Percentiles rank a stretch among this genome's conserved stretches.
Conservation (phyloP, 1,140 invertebrate genomes). For the Holotrichia oblita region DNA sequence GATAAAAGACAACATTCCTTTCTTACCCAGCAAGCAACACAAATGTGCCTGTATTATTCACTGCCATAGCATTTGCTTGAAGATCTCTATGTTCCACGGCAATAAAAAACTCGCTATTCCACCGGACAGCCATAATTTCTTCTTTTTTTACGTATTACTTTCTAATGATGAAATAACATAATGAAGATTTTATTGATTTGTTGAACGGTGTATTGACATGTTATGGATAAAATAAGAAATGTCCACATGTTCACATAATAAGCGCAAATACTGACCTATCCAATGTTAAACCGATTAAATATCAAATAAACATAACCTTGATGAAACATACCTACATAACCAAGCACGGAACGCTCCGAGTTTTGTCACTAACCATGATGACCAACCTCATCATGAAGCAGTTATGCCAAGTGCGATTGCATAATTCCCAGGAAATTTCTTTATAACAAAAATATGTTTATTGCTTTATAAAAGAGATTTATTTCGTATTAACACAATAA, state of each 20-base stretch:
- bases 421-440: not conserved
- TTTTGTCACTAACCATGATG: not conserved
- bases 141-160: constrained; percentile 38
- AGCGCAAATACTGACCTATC: constrained; percentile 26
- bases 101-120: constrained; percentile 58
- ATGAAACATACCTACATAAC: not conserved
- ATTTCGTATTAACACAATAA: constrained; percentile 36
- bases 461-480: constrained; percentile 30
- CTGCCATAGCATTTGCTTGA: constrained; percentile 91
- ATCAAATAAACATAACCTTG: constrained; percentile 34
- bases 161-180: constrained; percentile 55
- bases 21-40: constrained; percentile 85
- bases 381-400: not conserved
- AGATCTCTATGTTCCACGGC: constrained; percentile 63
- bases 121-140: constrained; percentile 49
- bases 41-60: constrained; percentile 85
- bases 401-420: not conserved
- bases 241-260: constrained; percentile 21
- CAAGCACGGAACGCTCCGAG: not conserved
- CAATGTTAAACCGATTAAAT: constrained; percentile 23
- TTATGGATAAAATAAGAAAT: not conserved
- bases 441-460: not conserved
- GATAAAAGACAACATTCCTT: not conserved
- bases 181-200: too few relatives aligned
- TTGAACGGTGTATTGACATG: not conserved